Conservation (phyloP, 2,113 vertebrate species). For the Oenanthe melanoleuca region DNA sequence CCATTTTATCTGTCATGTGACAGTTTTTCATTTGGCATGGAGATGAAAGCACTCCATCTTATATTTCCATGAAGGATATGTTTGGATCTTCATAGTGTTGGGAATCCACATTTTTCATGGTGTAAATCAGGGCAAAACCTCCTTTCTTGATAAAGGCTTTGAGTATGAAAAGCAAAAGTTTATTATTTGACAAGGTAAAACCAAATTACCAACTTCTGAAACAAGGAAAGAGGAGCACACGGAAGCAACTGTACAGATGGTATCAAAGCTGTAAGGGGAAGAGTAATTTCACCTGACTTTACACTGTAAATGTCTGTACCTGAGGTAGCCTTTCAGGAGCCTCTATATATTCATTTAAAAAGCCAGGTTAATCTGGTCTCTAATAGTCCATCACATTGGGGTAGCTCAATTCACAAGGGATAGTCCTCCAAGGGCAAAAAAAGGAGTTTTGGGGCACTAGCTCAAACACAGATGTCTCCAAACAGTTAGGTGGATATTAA, state of each 20-base stretch:
- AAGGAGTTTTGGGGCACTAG: not conserved
- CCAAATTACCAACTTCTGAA: not conserved
- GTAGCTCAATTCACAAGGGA: not conserved
- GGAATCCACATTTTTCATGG: not conserved
- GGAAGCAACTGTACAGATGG: not conserved
- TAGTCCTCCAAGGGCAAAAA: not conserved
- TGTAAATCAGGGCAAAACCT: not conserved
- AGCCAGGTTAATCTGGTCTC: not conserved
- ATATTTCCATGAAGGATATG: not conserved
- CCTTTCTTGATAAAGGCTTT: not conserved
- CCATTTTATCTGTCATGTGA: not conserved
- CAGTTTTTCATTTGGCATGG: not conserved
- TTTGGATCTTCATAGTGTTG: not conserved
- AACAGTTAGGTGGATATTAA: not conserved
- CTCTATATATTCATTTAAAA: not conserved
- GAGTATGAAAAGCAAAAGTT: not conserved
- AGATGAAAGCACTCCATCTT: not conserved
- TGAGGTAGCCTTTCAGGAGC: not conserved
- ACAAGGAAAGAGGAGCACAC: not conserved
- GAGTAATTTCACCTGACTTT: not conserved
- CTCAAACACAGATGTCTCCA: not conserved
- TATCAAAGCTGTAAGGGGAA: not conserved
- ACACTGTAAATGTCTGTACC: not conserved
- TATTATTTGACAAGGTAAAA: not conserved
- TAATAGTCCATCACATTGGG: not conserved